phyloP scores from a whole-genome alignment of 1,140 invertebrate genomes.

The Drosophila neocordata region DNA sequence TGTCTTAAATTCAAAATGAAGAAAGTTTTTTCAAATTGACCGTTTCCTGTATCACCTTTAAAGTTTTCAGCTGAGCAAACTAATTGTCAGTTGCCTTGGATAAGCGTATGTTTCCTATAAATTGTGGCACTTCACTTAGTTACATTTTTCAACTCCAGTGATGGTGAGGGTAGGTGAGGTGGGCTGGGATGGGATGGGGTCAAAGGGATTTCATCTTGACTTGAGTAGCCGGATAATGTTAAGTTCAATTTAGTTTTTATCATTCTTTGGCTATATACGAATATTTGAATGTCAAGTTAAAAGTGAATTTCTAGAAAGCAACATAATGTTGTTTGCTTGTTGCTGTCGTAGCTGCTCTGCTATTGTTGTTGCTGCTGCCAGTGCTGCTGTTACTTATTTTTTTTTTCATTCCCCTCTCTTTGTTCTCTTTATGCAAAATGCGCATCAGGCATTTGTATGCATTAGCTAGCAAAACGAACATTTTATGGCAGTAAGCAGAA shows the following conservation, averaged over 20 bases:
- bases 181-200: too few relatives aligned
- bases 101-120: neutral
- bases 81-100: neutral
- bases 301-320: constrained; percentile 35
- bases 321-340: constrained; percentile 41
- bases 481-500: constrained; percentile 56
- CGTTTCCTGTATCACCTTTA: neutral
- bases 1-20: neutral
- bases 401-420: constrained; percentile 17
- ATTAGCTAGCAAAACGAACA: constrained; percentile 79
- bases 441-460: constrained; percentile 79
- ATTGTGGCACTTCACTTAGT: neutral
- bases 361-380: constrained; percentile 4
- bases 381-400: too few relatives aligned
- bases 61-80: neutral
- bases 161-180: neutral
- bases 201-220: neutral
- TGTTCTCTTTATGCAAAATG: constrained; percentile 71
- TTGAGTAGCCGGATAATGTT: neutral
- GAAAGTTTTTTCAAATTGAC: neutral
- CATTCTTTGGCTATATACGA: constrained; percentile 7
- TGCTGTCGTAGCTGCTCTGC: neutral
- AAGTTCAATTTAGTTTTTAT: constrained; percentile 1
- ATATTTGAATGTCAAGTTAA: constrained; percentile 48
- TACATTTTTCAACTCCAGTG: neutral